Percentiles rank a stretch among this genome's conserved stretches.
Conservation (phyloP, 2,888 invertebrate species). For the Patella ulyssiponensis region DNA sequence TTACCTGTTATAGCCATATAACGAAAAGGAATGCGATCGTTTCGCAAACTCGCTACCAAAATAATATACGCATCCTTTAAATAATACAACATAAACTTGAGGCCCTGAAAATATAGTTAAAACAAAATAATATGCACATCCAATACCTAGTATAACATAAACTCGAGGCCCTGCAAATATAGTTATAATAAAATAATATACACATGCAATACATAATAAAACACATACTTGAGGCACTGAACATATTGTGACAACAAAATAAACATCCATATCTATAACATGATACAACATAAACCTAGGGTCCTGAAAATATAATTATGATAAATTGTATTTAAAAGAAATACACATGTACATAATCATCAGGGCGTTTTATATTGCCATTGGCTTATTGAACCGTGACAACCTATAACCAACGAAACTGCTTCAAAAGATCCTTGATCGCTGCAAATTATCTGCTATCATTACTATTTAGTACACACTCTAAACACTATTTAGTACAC, state of each 20-base stretch:
- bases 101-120: conserved; percentile 28
- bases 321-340: conserved; percentile 14
- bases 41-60: conserved; percentile 29
- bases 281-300: conserved; percentile 31
- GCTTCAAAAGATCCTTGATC: too few relatives aligned
- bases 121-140: not conserved
- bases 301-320: conserved; percentile 23
- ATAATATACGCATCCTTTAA: conserved; percentile 33
- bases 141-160: conserved; percentile 20
- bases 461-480: too few relatives aligned
- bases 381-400: too few relatives aligned
- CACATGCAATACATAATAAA: not conserved
- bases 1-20: conserved; percentile 37
- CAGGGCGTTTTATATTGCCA: too few relatives aligned
- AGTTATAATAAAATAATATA: not conserved
- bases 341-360: not conserved
- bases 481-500: too few relatives aligned
- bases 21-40: conserved; percentile 26
- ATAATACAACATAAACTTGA: conserved; percentile 31
- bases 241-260: not conserved
- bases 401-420: too few relatives aligned
- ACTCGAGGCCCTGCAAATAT: conserved; percentile 31
- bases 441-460: too few relatives aligned
- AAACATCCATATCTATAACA: not conserved
- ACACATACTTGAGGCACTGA: conserved; percentile 34